These are phyloP conservation scores for Apodemia duryi DNA, from an alignment of 2,888 invertebrate genomes.

Conservation along the genomic window DNA sequence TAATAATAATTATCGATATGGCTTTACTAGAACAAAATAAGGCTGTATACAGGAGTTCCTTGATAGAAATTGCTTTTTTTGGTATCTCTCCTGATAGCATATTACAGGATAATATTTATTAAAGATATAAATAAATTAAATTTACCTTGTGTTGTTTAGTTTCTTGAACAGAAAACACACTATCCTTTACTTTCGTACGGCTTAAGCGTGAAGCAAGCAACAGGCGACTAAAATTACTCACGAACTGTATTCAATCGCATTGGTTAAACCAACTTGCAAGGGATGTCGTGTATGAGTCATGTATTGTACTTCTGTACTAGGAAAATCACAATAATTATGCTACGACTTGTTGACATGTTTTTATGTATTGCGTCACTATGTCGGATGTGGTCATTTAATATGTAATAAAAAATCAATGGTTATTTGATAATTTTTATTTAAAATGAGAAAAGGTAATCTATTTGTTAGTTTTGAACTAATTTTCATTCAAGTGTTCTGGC, in stretches of 20 bases:
- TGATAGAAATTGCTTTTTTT: background rate
- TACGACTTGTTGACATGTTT: no score
- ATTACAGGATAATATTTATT: no score
- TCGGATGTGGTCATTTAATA: no score
- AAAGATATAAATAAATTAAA: no score
- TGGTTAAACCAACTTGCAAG: background rate
- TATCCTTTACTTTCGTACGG: background rate
- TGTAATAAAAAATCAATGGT: no score
- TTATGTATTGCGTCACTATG: no score
- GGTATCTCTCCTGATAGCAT: background rate
- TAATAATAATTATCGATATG: constrained; percentile 16
- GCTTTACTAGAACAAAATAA: constrained; percentile 8
- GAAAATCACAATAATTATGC: background rate
- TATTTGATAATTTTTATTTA: no score
- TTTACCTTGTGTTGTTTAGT: background rate
- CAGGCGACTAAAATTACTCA: constrained; percentile 17
- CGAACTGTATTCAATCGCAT: background rate
- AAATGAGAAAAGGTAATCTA: no score
- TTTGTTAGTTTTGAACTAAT: no score
- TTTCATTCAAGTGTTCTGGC: no score
- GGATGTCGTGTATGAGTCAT: background rate
- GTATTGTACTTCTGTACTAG: background rate
- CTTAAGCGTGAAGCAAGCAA: constrained; percentile 16
- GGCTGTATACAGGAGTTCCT: background rate
- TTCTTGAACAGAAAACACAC: background rate